Conservation (phyloP, 2,888 invertebrate species). For the Philaethria dido region DNA sequence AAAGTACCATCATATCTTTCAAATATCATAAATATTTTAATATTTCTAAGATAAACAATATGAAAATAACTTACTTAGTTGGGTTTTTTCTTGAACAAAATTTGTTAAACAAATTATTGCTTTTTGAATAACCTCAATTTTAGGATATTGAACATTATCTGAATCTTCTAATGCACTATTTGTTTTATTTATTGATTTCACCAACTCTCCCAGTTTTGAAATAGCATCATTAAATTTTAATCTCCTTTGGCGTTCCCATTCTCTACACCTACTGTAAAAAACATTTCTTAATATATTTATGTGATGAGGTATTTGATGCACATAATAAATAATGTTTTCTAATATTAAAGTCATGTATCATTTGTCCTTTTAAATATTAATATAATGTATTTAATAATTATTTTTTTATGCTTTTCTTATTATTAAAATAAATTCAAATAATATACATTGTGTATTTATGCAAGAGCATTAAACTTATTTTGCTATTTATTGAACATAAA, state of each 20-base stretch:
- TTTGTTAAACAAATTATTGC: conserved; percentile 69
- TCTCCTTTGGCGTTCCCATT: conserved; percentile 88
- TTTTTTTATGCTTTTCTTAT: too few relatives aligned
- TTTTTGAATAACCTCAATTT: conserved; percentile 75
- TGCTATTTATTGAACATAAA: background rate
- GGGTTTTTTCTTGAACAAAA: conserved; percentile 66
- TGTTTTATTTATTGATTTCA: conserved; percentile 61
- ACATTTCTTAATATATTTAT: background rate
- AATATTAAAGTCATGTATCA: background rate
- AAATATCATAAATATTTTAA: background rate
- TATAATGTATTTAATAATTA: too few relatives aligned
- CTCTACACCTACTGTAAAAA: conserved; percentile 83
- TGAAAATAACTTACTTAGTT: conserved; percentile 64
- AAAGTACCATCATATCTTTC: conserved; percentile 28
- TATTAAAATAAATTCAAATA: too few relatives aligned
- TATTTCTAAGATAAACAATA: background rate
- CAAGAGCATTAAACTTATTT: too few relatives aligned
- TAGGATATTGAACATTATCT: conserved; percentile 70
- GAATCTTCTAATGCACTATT: conserved; percentile 54
- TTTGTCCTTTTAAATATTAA: background rate
- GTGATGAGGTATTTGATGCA: background rate
- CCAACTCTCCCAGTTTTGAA: conserved; percentile 67
- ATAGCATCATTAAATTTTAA: conserved; percentile 85
- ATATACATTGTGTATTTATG: too few relatives aligned
- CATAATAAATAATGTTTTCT: background rate